Base-by-base conservation (phyloP, 2,797 vertebrate genomes). In the Cossypha heuglini region DNA sequence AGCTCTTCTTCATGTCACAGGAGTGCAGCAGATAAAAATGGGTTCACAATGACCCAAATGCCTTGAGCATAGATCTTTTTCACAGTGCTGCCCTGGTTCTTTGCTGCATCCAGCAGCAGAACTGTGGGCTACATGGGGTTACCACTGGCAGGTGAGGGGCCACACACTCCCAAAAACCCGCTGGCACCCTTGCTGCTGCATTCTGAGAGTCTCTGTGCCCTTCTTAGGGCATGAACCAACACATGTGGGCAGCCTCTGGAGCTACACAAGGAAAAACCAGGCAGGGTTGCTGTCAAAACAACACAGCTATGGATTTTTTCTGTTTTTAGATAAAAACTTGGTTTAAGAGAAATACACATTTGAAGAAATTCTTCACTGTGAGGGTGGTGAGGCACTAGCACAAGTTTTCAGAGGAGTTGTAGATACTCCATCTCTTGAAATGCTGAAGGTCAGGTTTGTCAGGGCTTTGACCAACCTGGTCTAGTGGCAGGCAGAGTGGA, bases 191-290 rank as follows among this genome's bases (percentile, higher is more conserved):
- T 24, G 15, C 37, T 55, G 25, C 49, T 74, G 26, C 6, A 5
- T 71, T 25, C 33, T 25, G 22, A 38, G 14, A 12, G 3, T 5
- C 51, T 40, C 46, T 49, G 6, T 54, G 17, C n/a, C 28, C 16
- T 59, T 11, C 16, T 26, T 5, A 9, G 11, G 20, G 12, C 6
- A 0, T 43, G 57, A 29, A 55, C 8, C 6, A 37, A 31, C 5
- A 7, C 2, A 10, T 0, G 0, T 11, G 45, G 40, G 35, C 54
- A 69, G 26, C 0, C 1, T 19, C 24, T 16, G 16, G n/a, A 15
- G 16, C 5, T 31, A 46, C 20, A 4, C 4, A 4, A 16, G 29
- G 5, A 0, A 51, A n/a, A 64, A 26, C 0, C 1, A 3, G 10
- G n/a, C 22, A 33, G 15, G 16, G 29, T 1, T 73, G n/a, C 5